A percentile compares a stretch with the other conserved stretches of the same genome.
Evolutionary conservation across 2,888 invertebrate species (phyloP).

Genomic region (Deroplatys truncata): DNA sequence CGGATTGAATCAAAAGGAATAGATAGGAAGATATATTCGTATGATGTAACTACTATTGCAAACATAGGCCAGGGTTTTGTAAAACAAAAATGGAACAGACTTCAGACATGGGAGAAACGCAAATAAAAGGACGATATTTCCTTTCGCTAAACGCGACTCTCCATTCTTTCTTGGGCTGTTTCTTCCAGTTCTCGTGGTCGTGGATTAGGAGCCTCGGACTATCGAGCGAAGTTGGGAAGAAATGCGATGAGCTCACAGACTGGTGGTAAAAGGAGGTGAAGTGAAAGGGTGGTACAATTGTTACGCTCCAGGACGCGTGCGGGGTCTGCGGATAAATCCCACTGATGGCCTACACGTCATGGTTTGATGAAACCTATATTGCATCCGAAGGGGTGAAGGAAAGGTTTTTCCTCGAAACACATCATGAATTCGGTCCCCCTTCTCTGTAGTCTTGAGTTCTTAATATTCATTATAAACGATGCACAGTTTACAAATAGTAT

Average conservation of each 20-base stretch:
- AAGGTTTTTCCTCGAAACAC: no score
- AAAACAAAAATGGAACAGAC: no score
- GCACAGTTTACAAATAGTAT: no score
- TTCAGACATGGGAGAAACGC: neutral
- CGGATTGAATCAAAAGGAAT: no score
- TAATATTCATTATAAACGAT: no score
- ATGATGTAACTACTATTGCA: no score
- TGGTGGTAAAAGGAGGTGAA: neutral
- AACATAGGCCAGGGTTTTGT: no score
- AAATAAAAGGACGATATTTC: neutral
- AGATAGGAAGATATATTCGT: no score
- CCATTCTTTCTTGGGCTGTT: neutral
- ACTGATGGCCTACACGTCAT: neutral
- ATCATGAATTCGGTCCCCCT: no score
- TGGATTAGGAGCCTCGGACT: neutral
- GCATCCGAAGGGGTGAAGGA: neutral
- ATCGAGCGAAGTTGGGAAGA: neutral
- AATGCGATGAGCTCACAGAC: neutral
- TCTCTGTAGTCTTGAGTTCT: no score
- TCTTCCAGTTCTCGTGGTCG: neutral
- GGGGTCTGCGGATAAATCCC: neutral
- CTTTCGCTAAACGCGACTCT: neutral
- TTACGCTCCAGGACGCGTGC: neutral
- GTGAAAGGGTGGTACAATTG: neutral
- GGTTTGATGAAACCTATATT: neutral